Base-by-base conservation (phyloP, 2,888 invertebrate species). In the Arctia plantaginis region DNA sequence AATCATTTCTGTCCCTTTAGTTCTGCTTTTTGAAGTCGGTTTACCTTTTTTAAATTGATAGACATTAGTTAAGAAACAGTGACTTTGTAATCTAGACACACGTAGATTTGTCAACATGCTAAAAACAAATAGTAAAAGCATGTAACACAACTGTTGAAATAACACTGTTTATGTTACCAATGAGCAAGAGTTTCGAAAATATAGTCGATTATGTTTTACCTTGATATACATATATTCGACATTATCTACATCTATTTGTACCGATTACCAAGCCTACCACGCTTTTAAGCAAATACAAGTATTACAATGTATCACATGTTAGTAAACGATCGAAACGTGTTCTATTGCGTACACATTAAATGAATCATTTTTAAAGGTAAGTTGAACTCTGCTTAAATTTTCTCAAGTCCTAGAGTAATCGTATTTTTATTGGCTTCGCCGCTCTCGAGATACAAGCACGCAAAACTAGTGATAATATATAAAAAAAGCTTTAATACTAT, bases 191-290 rank as follows among this genome's bases (percentile, higher is more conserved):
- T 70, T 70, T 59, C 59, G 41, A 30, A 70, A 44, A 39, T 62
- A 44, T 62, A 62, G 62, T 59, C 7, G 30, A 41, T 39, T 30
- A 20, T 62, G 41, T 59, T 41, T 59, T 39, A 30, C 41, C 62
- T 59, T 44, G 39, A 62, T 41, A 20, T 62, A 51, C 12, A 30
- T 51, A 62, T 55, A 69, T 69, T 69, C n/a, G n/a, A 51, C 23
- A 35, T 69, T 55, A 69, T 33, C 35, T 55, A 55, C 55, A 55
- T 35, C 55, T 69, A n/a, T 69, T 69, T 41, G 62, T 30, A 67
- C 55, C 35, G 55, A 55, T 55, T 69, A 35, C n/a, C 69, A 55
- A 15, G n/a, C n/a, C 35, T 35, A 69, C 35, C n/a, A 69, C 33
- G n/a, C 35, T 12, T 7, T 18, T 33, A 69, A n/a, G n/a, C 35